Conservation (phyloP, 92 coral and sea anemone species). For the Zoanthus gigantus region DNA sequence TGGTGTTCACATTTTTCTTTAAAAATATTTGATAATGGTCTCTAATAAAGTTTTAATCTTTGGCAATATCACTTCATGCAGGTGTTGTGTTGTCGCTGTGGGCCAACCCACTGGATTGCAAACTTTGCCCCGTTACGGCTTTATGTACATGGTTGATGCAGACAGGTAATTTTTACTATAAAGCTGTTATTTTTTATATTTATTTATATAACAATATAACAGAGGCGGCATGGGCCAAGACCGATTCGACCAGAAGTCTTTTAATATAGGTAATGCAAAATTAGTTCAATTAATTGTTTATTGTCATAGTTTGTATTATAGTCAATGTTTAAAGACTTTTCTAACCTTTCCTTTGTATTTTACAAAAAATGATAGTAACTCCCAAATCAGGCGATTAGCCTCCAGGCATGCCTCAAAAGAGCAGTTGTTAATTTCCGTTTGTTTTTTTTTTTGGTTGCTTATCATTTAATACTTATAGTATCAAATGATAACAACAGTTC, state of each 20-base stretch:
- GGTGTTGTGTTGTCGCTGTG: conserved; percentile 33
- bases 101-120: conserved; percentile 20
- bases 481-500: not conserved
- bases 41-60: not conserved
- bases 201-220: not conserved
- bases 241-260: not conserved
- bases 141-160: conserved; percentile 39
- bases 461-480: too few species aligned
- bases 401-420: not conserved
- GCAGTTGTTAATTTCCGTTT: not conserved
- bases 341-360: not conserved
- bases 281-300: not conserved
- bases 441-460: not conserved
- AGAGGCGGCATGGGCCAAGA: not conserved
- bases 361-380: not conserved
- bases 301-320: not conserved
- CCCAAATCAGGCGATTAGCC: conserved; percentile 1
- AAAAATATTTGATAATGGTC: not conserved
- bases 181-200: not conserved
- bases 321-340: not conserved
- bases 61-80: not conserved
- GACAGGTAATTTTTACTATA: conserved; percentile 15
- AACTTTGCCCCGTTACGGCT: conserved; percentile 22
- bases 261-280: not conserved
- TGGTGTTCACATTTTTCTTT: not conserved